phyloP scores from a whole-genome alignment of 2,113 vertebrate genomes.

The Cercopithecus mona region DNA sequence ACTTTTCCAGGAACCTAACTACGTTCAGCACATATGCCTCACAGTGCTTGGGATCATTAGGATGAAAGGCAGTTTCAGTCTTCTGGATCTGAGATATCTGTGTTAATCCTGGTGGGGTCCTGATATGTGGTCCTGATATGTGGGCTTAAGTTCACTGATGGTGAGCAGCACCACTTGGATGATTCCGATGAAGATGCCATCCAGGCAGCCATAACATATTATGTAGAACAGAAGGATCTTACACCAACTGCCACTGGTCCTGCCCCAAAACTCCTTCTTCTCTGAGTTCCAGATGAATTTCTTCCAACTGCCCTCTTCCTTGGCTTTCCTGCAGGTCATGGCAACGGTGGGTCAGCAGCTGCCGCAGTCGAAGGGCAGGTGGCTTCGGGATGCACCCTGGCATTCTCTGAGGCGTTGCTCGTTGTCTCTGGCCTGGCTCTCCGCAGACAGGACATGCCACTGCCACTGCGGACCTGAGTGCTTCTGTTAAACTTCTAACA shows the following conservation, averaged over 20 bases:
- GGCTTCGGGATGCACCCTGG: too few relatives aligned
- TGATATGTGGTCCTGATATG: slow-evolving; percentile 95
- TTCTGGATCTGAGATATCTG: slow-evolving; percentile 86
- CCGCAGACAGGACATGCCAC: too few relatives aligned
- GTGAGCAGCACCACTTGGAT: slow-evolving; percentile 98
- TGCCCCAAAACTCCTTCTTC: slow-evolving; percentile 92
- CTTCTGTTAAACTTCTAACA: not conserved
- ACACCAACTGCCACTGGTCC: slow-evolving; percentile 93
- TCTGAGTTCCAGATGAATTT: slow-evolving; percentile 94
- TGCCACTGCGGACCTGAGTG: too few relatives aligned
- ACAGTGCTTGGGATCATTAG: slow-evolving; percentile 59
- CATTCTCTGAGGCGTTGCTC: too few relatives aligned
- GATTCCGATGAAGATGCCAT: slow-evolving; percentile 98
- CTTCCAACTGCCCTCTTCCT: slow-evolving; percentile 93
- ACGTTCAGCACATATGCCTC: slow-evolving; percentile 79
- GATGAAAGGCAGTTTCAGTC: slow-evolving; percentile 89
- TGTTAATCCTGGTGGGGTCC: slow-evolving; percentile 91
- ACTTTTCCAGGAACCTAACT: slow-evolving; percentile 81
- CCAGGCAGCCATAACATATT: slow-evolving; percentile 98
- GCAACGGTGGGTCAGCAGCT: slow-evolving; percentile 35
- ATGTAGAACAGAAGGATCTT: slow-evolving; percentile 98
- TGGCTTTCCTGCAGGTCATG: slow-evolving; percentile 90
- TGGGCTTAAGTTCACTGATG: slow-evolving; percentile 93
- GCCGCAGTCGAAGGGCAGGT: not conserved
- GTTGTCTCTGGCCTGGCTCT: too few relatives aligned